These are phyloP conservation scores for Malurus splendens DNA, from an alignment of 2,797 vertebrate species.

Conservation along the genomic window DNA sequence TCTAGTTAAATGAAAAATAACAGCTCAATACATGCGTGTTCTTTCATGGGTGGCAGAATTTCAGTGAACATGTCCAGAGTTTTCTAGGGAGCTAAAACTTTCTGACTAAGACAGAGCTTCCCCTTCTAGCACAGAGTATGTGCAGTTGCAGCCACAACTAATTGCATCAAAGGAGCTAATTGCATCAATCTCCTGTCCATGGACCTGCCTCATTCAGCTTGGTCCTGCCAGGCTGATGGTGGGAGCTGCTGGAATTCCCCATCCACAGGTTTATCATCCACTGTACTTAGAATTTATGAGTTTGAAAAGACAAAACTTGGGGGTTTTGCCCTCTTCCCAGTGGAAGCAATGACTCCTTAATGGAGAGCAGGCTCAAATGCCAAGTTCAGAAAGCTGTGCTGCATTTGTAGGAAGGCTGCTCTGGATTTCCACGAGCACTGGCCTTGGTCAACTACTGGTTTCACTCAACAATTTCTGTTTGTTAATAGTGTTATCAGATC, in stretches of 20 bases:
- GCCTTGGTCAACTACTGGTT: rapidly evolving
- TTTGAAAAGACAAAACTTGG: neutral
- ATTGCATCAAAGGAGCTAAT: neutral
- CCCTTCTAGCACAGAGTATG: neutral
- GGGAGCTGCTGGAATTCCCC: neutral
- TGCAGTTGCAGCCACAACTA: neutral
- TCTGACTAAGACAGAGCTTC: neutral
- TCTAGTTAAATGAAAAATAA: neutral
- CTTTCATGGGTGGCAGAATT: neutral
- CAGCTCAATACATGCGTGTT: rapidly evolving
- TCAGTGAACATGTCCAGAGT: neutral
- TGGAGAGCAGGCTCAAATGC: neutral
- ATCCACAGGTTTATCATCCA: neutral
- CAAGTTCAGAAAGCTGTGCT: neutral
- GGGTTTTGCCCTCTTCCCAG: neutral
- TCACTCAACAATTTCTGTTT: neutral
- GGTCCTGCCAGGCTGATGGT: neutral
- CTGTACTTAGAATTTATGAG: neutral
- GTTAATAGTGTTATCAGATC: neutral
- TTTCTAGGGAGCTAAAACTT: neutral
- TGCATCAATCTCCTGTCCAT: neutral
- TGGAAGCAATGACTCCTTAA: neutral
- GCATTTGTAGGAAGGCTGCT: neutral
- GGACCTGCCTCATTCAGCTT: neutral
- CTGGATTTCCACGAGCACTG: neutral